phyloP scores from a whole-genome alignment of 2,888 invertebrate species.

The Labia minor region DNA sequence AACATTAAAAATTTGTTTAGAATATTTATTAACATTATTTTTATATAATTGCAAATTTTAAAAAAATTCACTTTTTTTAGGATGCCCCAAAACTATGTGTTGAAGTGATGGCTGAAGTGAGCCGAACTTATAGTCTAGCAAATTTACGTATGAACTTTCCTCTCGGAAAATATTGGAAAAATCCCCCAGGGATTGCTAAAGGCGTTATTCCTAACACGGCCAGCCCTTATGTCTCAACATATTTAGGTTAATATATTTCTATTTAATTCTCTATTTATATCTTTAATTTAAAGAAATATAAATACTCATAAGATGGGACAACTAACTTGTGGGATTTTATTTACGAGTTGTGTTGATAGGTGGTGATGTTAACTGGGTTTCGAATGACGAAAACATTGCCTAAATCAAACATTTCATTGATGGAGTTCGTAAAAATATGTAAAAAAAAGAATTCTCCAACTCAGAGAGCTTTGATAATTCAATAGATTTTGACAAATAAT shows the following conservation, averaged over 20 bases:
- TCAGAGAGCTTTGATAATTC: too few species aligned
- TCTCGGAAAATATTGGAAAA: conserved; percentile 52
- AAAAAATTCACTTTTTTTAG: conserved; percentile 37
- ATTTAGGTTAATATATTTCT: conserved; percentile 48
- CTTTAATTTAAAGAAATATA: too few species aligned
- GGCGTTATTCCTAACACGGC: conserved; percentile 39
- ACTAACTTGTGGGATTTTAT: too few species aligned
- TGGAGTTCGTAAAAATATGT: too few species aligned
- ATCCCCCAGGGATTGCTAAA: conserved; percentile 23
- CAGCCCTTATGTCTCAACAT: conserved; percentile 59
- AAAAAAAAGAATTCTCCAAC: too few species aligned
- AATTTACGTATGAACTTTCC: conserved; percentile 77
- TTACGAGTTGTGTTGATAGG: not conserved
- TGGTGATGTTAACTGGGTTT: too few species aligned
- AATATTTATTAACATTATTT: not conserved
- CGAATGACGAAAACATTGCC: too few species aligned
- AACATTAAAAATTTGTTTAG: too few species aligned
- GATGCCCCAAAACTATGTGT: conserved; percentile 60
- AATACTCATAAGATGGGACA: too few species aligned
- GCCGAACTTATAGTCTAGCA: conserved; percentile 64
- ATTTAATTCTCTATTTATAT: not conserved
- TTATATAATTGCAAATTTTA: not conserved
- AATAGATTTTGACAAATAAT: too few species aligned
- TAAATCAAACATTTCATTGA: too few species aligned
- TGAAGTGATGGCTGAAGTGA: conserved; percentile 58